Evolutionary conservation across 1,140 invertebrate species (phyloP).

Genomic region (Steinernema feltiae): DNA sequence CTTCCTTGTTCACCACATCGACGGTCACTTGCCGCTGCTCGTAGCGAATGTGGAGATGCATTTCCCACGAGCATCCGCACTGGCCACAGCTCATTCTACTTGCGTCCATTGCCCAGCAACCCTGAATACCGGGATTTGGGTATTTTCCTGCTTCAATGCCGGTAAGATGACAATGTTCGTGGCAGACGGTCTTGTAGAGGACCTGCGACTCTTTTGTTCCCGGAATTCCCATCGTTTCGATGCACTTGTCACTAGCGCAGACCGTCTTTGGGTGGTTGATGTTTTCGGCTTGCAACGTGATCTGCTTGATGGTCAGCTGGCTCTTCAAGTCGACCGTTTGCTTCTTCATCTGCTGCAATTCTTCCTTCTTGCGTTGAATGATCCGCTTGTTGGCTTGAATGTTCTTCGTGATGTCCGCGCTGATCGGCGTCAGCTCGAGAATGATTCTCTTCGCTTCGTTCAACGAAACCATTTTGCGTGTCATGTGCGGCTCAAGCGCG

Average conservation of each 20-base stretch:
- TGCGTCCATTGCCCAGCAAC: constrained; percentile 7
- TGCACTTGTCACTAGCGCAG: constrained; percentile 21
- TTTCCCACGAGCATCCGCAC: not conserved
- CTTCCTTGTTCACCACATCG: constrained; percentile 6
- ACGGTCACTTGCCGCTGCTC: not conserved
- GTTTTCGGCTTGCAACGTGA: not conserved
- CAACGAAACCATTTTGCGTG: not conserved
- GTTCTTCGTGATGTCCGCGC: constrained; percentile 34
- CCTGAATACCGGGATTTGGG: constrained; percentile 16
- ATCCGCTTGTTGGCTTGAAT: constrained; percentile 33
- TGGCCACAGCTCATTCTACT: too few species aligned
- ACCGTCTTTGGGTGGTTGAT: constrained; percentile 23
- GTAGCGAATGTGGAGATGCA: constrained; percentile 4
- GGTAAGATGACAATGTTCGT: constrained; percentile 16
- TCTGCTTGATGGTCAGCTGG: constrained; percentile 16
- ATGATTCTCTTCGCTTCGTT: constrained; percentile 18
- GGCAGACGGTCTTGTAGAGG: constrained; percentile 14
- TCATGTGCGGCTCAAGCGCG: not conserved
- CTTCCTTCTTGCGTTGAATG: constrained; percentile 18
- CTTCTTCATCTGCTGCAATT: constrained; percentile 1
- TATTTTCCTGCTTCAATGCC: not conserved
- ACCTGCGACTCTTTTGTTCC: not conserved
- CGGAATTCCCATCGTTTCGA: constrained; percentile 1
- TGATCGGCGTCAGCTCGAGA: constrained; percentile 25
- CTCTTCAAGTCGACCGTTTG: constrained; percentile 12